These are phyloP conservation scores for Hermaeophaga mercurialis DNA, from an alignment of 2,888 invertebrate species.

Conservation along the genomic window DNA sequence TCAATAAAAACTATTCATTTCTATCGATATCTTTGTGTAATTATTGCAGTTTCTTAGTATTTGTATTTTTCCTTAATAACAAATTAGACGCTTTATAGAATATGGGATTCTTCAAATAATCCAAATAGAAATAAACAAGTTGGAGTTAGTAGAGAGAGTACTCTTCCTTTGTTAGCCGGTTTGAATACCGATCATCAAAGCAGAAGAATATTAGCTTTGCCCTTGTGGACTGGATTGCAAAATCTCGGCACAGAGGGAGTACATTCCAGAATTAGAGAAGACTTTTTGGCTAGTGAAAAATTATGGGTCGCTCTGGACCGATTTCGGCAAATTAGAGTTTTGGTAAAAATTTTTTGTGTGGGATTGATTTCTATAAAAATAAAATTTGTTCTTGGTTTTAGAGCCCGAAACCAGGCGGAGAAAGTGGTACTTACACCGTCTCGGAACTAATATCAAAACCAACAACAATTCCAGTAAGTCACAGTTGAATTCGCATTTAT, in stretches of 20 bases:
- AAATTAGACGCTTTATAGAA: conserved; percentile 53
- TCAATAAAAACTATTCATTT: not conserved
- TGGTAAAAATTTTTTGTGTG: conserved; percentile 63
- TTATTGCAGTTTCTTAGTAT: not conserved
- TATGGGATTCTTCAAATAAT: conserved; percentile 55
- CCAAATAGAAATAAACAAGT: conserved; percentile 51
- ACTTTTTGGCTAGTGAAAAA: conserved; percentile 74
- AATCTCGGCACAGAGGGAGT: conserved; percentile 75
- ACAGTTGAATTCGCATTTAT: conserved; percentile 6
- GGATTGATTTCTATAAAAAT: no score
- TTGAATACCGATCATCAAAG: conserved; percentile 59
- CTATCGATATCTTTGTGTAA: not conserved
- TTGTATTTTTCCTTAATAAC: conserved; percentile 43
- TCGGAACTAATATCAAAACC: conserved; percentile 67
- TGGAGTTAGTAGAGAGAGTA: conserved; percentile 61
- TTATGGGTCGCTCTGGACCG: conserved; percentile 66
- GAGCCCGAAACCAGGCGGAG: conserved; percentile 82
- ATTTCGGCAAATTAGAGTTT: conserved; percentile 69
- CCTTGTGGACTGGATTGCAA: conserved; percentile 83
- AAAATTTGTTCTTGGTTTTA: conserved; percentile 54
- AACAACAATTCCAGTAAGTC: conserved; percentile 64
- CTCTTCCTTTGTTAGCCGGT: conserved; percentile 66
- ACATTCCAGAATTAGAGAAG: conserved; percentile 70
- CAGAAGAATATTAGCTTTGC: conserved; percentile 74
- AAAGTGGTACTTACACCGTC: conserved; percentile 67